Base-by-base conservation (phyloP, 2,888 invertebrate species). In the Sisyra nigra region DNA sequence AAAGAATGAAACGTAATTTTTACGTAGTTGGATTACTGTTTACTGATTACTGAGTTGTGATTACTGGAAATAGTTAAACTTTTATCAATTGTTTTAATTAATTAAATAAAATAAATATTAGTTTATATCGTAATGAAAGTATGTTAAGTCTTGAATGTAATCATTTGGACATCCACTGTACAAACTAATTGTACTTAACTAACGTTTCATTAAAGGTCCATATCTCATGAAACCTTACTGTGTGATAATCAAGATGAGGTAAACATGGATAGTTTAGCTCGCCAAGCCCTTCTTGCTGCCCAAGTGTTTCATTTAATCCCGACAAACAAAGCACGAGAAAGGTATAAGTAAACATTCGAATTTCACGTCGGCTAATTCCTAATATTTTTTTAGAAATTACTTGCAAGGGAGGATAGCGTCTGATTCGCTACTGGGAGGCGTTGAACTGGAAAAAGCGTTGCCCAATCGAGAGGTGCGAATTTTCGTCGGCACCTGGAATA, bases 401-500 rank as follows among this genome's bases (percentile, higher is more conserved):
- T 66, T 87, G 3, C 82, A 83, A 57, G 87, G 87, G 34, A 72
- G 82, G 51, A 67, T 86, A 45, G 85, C 85, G 33, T 78, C 83
- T 1, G 80, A 80, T 56, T 82, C 88, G 1, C 62, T 93, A 34
- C 65, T 93, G 36, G 92, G 93, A 0, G 73, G 83, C 2, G 74
- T 76, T 13, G 93, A 96, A 58, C 66, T 96, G 44, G 82, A 84
- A 52, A 79, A 87, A 59, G 81, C 86, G 36, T 75, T 94, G 53
- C 91, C 91, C 2, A 80, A 80, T 53, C 72, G 86, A 51, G 84
- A 87, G 62, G 72, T 92, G 0, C 81, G 77, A 49, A 76, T 94
- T 53, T 92, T 89, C 69, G 80, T 92, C 44, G 92, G 88, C 5
- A 87, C 91, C 17, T 96, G 94, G 93, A 96, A 96, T 59, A 93